Evolutionary conservation across 2,888 invertebrate species (phyloP).

Genomic region (Philereme vetulata): DNA sequence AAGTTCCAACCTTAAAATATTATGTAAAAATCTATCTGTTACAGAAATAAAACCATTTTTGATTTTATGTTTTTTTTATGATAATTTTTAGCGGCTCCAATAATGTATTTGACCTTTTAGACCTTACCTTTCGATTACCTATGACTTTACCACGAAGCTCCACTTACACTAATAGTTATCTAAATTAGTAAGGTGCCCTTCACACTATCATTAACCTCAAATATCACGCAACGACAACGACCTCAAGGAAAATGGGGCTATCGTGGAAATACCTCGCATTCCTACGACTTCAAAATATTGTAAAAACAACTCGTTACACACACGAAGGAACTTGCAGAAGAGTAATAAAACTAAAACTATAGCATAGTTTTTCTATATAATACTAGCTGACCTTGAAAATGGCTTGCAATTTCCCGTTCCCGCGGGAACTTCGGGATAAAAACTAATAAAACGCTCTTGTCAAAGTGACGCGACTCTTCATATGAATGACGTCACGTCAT

Average conservation of each 20-base stretch:
- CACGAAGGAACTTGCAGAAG: constrained; percentile 8
- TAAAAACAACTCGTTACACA: constrained; percentile 24
- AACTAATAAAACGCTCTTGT: too few species aligned
- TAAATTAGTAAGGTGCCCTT: constrained; percentile 35
- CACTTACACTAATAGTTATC: constrained; percentile 32
- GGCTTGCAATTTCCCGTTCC: too few species aligned
- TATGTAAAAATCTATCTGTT: too few species aligned
- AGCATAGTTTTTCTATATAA: background rate
- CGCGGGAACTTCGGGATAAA: too few species aligned
- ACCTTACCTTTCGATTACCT: constrained; percentile 26
- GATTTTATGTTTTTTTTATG: too few species aligned
- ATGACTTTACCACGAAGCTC: constrained; percentile 21
- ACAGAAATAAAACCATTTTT: too few species aligned
- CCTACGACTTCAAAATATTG: constrained; percentile 21
- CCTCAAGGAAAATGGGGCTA: constrained; percentile 27
- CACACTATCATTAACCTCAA: constrained; percentile 23
- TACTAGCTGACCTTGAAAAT: too few species aligned
- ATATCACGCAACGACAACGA: constrained; percentile 34
- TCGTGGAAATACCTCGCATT: constrained; percentile 33
- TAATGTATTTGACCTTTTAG: constrained; percentile 10
- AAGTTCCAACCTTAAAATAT: too few species aligned
- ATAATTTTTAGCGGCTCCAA: background rate
- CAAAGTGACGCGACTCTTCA: too few species aligned
- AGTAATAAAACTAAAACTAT: constrained; percentile 3
- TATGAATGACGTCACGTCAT: too few species aligned